Percentiles rank a stretch among this genome's conserved stretches.
Conservation (phyloP, 2,797 vertebrate genomes). For the Lophius americanus region DNA sequence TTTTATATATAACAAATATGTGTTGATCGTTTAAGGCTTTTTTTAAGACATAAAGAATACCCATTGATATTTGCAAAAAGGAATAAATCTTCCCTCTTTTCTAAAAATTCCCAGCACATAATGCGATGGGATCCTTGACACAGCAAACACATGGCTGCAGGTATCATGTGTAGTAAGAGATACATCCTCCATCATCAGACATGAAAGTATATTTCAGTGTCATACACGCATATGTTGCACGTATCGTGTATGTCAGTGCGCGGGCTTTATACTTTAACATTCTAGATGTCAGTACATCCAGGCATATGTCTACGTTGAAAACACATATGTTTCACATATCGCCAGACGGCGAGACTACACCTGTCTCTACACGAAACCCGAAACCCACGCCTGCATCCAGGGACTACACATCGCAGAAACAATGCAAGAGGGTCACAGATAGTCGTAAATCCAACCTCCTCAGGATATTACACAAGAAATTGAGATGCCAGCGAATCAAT, state of each 20-base stretch:
- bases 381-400: constrained; percentile 67
- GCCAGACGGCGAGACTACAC: constrained; percentile 72
- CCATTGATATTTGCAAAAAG: constrained; percentile 14
- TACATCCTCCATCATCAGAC: constrained; percentile 57
- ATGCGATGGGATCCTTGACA: constrained; percentile 45
- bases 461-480: constrained; percentile 80
- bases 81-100: constrained; percentile 4
- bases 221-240: constrained; percentile 68
- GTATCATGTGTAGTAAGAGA: constrained; percentile 60
- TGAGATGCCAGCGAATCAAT: constrained; percentile 82
- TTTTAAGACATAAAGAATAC: neutral
- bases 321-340: constrained; percentile 75
- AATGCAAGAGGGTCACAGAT: constrained; percentile 76
- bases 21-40: neutral
- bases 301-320: constrained; percentile 68
- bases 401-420: constrained; percentile 58
- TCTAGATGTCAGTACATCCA: constrained; percentile 70
- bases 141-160: constrained; percentile 60
- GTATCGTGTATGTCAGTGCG: constrained; percentile 58
- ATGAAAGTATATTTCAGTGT: constrained; percentile 60
- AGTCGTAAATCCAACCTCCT: constrained; percentile 80
- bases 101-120: constrained; percentile 40
- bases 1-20: too few species aligned
- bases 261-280: constrained; percentile 57
- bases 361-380: constrained; percentile 82